Conservation (phyloP, 2,797 vertebrate species). For the Micropoecilia bifurca region DNA sequence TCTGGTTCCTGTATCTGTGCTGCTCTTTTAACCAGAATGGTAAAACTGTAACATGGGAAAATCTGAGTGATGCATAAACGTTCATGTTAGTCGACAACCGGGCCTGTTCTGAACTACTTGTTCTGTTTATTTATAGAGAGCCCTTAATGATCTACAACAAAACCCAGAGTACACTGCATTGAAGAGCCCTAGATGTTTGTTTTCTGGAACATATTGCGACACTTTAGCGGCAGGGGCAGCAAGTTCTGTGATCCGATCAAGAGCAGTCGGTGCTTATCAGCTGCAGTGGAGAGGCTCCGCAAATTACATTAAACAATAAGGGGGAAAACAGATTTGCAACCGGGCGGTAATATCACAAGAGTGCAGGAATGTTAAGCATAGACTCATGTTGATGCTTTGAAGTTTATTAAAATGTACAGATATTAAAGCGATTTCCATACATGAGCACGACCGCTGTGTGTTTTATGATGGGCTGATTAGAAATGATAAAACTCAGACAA, state of each 20-base stretch:
- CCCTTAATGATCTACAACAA: slow-evolving; percentile 72
- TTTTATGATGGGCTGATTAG: not conserved
- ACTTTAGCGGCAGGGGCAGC: slow-evolving; percentile 67
- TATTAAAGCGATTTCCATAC: not conserved
- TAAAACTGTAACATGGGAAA: slow-evolving; percentile 10
- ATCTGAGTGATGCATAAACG: slow-evolving; percentile 1
- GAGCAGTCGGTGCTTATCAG: slow-evolving; percentile 69
- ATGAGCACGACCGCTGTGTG: not conserved
- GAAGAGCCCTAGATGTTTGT: slow-evolving; percentile 73
- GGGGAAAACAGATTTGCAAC: slow-evolving; percentile 51
- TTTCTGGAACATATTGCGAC: slow-evolving; percentile 61
- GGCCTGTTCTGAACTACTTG: slow-evolving; percentile 56
- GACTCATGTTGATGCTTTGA: slow-evolving; percentile 12
- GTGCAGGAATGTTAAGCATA: slow-evolving; percentile 28
- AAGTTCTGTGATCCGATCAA: slow-evolving; percentile 66
- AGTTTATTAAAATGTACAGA: slow-evolving; percentile 1
- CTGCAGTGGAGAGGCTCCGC: slow-evolving; percentile 68
- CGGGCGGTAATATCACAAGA: slow-evolving; percentile 37
- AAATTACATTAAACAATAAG: slow-evolving; percentile 70
- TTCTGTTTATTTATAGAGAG: slow-evolving; percentile 74
- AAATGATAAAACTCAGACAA: not conserved
- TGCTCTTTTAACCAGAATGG: not conserved
- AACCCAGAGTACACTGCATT: slow-evolving; percentile 61
- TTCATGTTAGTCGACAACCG: slow-evolving; percentile 23
- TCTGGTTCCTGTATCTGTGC: slow-evolving; percentile 14